Percentiles rank a stretch among this genome's conserved stretches.
These are phyloP conservation scores for Acanthopleura granulata DNA, from an alignment of 2,888 invertebrate genomes.

Conservation along the genomic window DNA sequence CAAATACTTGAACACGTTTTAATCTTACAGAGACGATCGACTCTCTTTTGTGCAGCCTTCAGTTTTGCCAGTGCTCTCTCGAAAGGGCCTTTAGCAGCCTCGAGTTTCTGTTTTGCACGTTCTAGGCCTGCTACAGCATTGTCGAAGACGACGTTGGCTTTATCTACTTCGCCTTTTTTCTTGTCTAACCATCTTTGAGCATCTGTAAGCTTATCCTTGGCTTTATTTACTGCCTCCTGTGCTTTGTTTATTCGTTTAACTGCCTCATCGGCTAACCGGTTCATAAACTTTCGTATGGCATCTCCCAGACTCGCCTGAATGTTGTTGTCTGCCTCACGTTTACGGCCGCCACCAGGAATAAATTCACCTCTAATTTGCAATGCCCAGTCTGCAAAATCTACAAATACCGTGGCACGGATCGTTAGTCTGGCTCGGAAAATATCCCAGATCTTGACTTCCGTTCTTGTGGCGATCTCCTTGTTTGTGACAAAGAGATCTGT, in stretches of 20 bases:
- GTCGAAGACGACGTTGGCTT: conserved; percentile 15
- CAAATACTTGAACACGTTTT: conserved; percentile 19
- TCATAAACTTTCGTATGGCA: not conserved
- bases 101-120: conserved; percentile 7
- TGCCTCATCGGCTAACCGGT: conserved; percentile 12
- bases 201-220: not conserved
- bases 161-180: conserved; percentile 4
- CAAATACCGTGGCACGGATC: conserved; percentile 3
- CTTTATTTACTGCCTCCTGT: not conserved
- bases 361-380: conserved; percentile 7
- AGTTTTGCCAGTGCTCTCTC: conserved; percentile 15
- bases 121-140: not conserved
- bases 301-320: conserved; percentile 4
- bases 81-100: conserved; percentile 14
- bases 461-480: not conserved
- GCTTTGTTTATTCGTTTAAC: conserved; percentile 14
- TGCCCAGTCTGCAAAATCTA: not conserved
- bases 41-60: conserved; percentile 16
- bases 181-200: conserved; percentile 19
- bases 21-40: conserved; percentile 16
- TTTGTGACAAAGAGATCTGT: conserved; percentile 15
- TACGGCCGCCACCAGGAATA: conserved; percentile 10
- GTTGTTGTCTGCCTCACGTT: not conserved
- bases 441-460: conserved; percentile 2
- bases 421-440: conserved; percentile 12